Percentiles rank a stretch among this genome's conserved stretches.
Evolutionary conservation across 2,888 invertebrate species (phyloP).

Genomic region (Willowsia nigromaculata): DNA sequence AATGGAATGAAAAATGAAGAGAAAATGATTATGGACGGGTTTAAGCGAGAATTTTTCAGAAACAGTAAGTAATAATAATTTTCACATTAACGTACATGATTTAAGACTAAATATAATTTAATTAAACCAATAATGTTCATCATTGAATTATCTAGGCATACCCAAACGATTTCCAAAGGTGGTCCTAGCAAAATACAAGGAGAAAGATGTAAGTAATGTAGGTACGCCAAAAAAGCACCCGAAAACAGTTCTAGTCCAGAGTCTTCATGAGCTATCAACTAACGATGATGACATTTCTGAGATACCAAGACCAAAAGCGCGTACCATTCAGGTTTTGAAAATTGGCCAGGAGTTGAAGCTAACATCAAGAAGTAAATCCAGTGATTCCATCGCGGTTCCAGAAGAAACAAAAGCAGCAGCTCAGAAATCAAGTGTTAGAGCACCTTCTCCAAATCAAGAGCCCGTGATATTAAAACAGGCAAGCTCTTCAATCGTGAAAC

Average conservation of each 20-base stretch:
- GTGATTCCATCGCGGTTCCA: too few species aligned
- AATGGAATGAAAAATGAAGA: not conserved
- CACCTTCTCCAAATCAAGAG: too few species aligned
- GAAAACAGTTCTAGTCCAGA: not conserved
- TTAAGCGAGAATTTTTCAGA: not conserved
- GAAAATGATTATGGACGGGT: not conserved
- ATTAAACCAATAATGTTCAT: not conserved
- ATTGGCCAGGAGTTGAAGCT: not conserved
- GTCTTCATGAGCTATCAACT: too few species aligned
- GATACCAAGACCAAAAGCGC: not conserved
- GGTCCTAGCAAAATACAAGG: not conserved
- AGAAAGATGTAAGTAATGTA: not conserved
- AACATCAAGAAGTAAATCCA: too few species aligned
- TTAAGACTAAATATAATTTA: not conserved
- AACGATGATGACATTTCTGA: not conserved
- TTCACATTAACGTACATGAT: not conserved
- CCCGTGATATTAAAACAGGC: too few species aligned
- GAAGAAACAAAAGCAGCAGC: too few species aligned
- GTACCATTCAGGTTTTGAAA: not conserved
- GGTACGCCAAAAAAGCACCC: not conserved
- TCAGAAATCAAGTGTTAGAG: too few species aligned
- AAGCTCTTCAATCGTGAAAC: too few species aligned
- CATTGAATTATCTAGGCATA: not conserved
- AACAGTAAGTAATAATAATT: conserved; percentile 8
- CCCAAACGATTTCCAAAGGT: not conserved